These are phyloP conservation scores for Cygnus olor DNA, from an alignment of 2,797 vertebrate species.

Conservation along the genomic window DNA sequence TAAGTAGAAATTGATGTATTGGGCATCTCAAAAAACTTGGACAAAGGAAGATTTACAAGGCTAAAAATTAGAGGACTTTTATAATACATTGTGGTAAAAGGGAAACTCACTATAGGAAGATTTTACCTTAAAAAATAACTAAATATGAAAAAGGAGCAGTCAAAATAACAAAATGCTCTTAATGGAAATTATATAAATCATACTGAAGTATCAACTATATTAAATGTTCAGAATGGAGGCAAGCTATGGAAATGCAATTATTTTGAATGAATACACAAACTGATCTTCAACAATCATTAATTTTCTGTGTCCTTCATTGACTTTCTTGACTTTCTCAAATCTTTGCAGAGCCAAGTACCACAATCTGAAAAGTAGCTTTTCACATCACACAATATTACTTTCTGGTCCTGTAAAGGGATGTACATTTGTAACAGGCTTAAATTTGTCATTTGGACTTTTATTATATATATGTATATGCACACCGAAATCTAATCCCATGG, in stretches of 20 bases:
- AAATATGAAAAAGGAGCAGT: not conserved
- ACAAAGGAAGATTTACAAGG: not conserved
- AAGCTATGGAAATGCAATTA: not conserved
- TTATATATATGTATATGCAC: not conserved
- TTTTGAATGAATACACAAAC: not conserved
- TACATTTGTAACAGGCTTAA: not conserved
- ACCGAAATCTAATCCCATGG: not conserved
- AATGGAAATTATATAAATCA: not conserved
- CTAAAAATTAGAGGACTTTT: not conserved
- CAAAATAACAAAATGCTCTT: not conserved
- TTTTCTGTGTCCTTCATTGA: not conserved
- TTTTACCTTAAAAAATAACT: not conserved
- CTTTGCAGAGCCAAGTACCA: not conserved
- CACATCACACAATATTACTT: not conserved
- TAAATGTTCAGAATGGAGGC: not conserved
- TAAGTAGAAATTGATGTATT: not conserved
- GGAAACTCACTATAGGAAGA: not conserved
- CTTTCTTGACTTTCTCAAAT: not conserved
- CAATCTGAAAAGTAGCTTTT: not conserved
- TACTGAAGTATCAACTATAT: not conserved
- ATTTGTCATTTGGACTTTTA: not conserved
- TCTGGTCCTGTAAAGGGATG: not conserved
- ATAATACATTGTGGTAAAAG: not conserved
- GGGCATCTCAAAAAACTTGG: fast-evolving
- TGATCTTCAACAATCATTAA: not conserved